Percentiles rank a stretch among this genome's conserved stretches.
Conservation (phyloP, 2,113 vertebrate genomes). For the Salvelinus namaycush region DNA sequence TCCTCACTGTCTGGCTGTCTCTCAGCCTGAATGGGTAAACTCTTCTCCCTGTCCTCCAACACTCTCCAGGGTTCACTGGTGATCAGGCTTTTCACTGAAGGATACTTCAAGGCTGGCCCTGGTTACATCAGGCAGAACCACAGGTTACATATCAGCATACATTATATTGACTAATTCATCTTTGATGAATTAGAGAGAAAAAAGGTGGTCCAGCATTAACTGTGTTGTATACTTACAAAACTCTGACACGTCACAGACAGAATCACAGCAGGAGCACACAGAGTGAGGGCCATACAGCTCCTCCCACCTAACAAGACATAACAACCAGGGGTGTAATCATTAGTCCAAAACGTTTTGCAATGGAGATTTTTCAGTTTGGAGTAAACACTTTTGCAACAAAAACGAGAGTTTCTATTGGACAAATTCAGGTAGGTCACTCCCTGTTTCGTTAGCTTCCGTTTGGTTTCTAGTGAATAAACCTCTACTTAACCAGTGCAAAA, state of each 20-base stretch:
- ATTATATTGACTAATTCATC: not conserved
- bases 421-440: not conserved
- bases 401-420: too few species aligned
- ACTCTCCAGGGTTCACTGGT: slow-evolving; percentile 46
- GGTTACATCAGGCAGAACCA: not conserved
- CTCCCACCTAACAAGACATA: slow-evolving; percentile 58
- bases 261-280: slow-evolving; percentile 63
- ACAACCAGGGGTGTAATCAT: too few species aligned
- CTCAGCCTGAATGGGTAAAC: slow-evolving; percentile 10
- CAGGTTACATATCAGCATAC: not conserved
- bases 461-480: too few species aligned
- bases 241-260: slow-evolving; percentile 37
- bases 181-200: not conserved
- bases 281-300: slow-evolving; percentile 46
- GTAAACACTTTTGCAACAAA: too few species aligned
- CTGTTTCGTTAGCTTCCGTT: not conserved
- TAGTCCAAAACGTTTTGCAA: not conserved
- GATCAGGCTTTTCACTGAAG: slow-evolving; percentile 36
- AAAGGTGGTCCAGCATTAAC: not conserved
- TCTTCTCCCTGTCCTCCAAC: not conserved
- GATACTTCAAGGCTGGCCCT: not conserved
- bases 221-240: slow-evolving; percentile 35
- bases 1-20: not conserved
- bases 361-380: too few species aligned
- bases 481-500: too few species aligned